Evolutionary conservation across 2,797 vertebrate genomes (phyloP), one percentile per base, ranked within the genome.

Genomic region (Brachymystax lenok): DNA sequence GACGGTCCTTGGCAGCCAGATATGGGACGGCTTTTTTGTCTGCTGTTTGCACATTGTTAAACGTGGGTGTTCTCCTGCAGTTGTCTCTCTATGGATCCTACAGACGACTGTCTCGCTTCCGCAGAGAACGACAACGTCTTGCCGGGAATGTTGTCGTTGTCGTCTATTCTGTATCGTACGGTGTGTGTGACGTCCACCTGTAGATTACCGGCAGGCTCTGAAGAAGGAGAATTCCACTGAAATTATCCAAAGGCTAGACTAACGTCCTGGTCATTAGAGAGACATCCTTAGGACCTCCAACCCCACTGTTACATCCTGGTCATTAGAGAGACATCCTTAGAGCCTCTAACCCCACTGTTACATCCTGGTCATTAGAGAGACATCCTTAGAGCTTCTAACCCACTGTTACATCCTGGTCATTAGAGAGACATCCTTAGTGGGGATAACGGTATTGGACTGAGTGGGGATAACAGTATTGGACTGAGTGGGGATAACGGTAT

Each of bases 241-340:
- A 76, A 71, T 73, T 33, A 67, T 77, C 66, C 54, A 71, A 80
- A 79, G 80, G n/a, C n/a, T n/a, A n/a, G n/a, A n/a, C n/a, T n/a
- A n/a, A n/a, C n/a, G n/a, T n/a, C n/a, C n/a, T n/a, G n/a, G n/a
- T n/a, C n/a, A n/a, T n/a, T n/a, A 69, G 82, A 68, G 21, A 35
- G 33, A 35, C 33, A n/a, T 35, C 33, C 33, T 35, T 35, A 35
- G 33, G 5, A 35, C 33, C 16, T 64, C 35, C 73, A 76, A 76
- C n/a, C 66, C 56, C 35, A 63, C 12, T 75, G 56, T 12, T 51
- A 35, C 33, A 1, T 33, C 30, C 30, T 33, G 30, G 30, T 4
- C 30, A 33, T 33, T 30, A 72, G 82, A 68, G 35, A 30, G 30
- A 30, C 30, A 4, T 30, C 30, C 30, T 30, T 8, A 35, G 35